Base-by-base conservation (phyloP, 2,797 vertebrate genomes). In the Pseudocheirus occidentalis region DNA sequence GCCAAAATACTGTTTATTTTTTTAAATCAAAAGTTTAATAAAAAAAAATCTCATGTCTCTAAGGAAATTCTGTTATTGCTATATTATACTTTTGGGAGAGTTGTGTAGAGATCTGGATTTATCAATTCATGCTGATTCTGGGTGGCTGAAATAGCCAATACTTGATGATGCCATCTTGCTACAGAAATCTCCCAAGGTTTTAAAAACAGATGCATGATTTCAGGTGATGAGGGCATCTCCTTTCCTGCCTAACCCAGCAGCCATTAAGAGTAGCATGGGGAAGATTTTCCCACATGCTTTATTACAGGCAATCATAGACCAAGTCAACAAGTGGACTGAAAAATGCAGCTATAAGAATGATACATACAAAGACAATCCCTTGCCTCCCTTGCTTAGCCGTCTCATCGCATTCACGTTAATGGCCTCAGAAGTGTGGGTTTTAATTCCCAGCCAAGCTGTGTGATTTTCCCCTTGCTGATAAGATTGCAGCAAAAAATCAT, bases 391-490 rank as follows among this genome's bases (percentile, higher is more conserved):
- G 94, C 66, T 58, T 55, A 0, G 9, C 52, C 4, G 5, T 90
- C 94, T 90, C 89, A 53, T 62, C 89, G 66, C 73, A 66, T 81
- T 93, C 92, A 90, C 93, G 73, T 96, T 93, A 96, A 94, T 55
- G 92, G 91, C 59, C 92, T 95, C 81, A 56, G 87, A n/a, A 91
- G 73, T 57, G 31, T 12, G 16, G 89, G 12, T 56, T 94, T 94
- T 40, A 62, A 95, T 95, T 97, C 95, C 81, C 73, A 90, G 54
- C 94, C 81, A 94, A 94, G 92, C 73, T 92, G 24, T 53, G 54
- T 91, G 56, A n/a, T 90, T 59, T 94, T 96, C 56, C 53, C 94
- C 40, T 94, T 97, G 93, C 96, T 95, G 93, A 97, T 90, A 93
- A 31, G n/a, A 58, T 92, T 40, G 0, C 54, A 31, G 29, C 55